These are phyloP conservation scores for Tortrix viridana DNA, from an alignment of 2,888 invertebrate species.

Conservation along the genomic window DNA sequence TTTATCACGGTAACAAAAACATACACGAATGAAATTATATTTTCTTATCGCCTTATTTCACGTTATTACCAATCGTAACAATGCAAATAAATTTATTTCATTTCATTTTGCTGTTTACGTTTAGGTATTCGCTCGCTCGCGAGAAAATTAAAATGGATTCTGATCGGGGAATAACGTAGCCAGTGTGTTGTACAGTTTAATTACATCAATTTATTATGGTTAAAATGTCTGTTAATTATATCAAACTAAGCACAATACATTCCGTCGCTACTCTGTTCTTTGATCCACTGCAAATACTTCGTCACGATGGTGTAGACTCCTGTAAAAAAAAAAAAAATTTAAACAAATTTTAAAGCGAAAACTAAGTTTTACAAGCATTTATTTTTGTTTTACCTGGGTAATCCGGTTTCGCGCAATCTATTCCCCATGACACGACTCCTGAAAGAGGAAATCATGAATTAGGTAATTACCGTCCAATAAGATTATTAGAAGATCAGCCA, in stretches of 20 bases:
- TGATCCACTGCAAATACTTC: conserved; percentile 82
- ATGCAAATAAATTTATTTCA: background rate
- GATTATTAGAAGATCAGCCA: no score
- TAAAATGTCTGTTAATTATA: background rate
- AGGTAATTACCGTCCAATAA: no score
- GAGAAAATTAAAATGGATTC: no score
- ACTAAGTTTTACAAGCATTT: background rate
- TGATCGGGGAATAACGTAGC: background rate
- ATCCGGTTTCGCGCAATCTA: conserved; percentile 86
- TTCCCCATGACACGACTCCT: conserved; percentile 89
- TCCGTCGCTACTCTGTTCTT: conserved; percentile 66
- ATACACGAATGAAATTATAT: conserved; percentile 17
- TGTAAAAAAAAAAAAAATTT: conserved; percentile 42
- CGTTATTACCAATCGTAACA: conserved; percentile 25
- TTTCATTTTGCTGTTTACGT: background rate
- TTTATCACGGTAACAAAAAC: conserved; percentile 19
- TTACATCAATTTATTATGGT: background rate
- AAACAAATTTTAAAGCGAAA: conserved; percentile 3
- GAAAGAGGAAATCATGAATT: conserved; percentile 37
- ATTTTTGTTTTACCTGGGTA: conserved; percentile 72
- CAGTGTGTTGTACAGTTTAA: background rate
- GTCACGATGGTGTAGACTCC: conserved; percentile 85
- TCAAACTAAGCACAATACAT: conserved; percentile 64
- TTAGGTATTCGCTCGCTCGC: background rate
- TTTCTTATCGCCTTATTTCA: conserved; percentile 33